Conservation (phyloP, 2,888 invertebrate genomes). For the Mechanitis mazaeus region DNA sequence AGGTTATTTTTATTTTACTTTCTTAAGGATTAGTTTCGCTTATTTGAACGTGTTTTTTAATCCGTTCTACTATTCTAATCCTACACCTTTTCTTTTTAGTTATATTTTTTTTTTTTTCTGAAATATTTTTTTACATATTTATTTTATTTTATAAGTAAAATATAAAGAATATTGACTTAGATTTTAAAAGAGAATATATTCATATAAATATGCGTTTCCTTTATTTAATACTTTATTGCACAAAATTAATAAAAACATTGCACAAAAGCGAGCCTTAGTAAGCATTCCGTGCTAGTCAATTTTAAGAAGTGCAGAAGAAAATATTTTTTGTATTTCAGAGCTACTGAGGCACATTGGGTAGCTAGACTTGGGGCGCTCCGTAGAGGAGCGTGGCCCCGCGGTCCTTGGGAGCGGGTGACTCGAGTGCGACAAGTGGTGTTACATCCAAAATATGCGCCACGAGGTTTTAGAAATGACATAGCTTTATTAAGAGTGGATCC, state of each 20-base stretch:
- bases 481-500: constrained; percentile 80
- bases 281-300: no score
- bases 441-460: constrained; percentile 85
- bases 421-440: constrained; percentile 79
- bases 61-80: background rate
- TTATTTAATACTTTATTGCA: no score
- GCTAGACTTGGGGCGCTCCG: constrained; percentile 86
- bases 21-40: background rate
- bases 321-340: constrained; percentile 57
- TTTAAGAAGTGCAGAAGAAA: no score
- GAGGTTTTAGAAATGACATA: constrained; percentile 87
- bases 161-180: no score
- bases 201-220: no score
- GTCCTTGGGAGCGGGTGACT: constrained; percentile 84
- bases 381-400: constrained; percentile 83
- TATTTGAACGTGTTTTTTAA: background rate
- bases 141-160: no score
- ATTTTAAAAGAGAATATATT: no score
- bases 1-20: constrained; percentile 42
- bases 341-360: constrained; percentile 86
- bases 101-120: background rate
- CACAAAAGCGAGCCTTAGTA: no score
- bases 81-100: background rate
- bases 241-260: no score
- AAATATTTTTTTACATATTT: background rate